Evolutionary conservation across 2,888 invertebrate species (phyloP).

Genomic region (Philhelius pedissequus): DNA sequence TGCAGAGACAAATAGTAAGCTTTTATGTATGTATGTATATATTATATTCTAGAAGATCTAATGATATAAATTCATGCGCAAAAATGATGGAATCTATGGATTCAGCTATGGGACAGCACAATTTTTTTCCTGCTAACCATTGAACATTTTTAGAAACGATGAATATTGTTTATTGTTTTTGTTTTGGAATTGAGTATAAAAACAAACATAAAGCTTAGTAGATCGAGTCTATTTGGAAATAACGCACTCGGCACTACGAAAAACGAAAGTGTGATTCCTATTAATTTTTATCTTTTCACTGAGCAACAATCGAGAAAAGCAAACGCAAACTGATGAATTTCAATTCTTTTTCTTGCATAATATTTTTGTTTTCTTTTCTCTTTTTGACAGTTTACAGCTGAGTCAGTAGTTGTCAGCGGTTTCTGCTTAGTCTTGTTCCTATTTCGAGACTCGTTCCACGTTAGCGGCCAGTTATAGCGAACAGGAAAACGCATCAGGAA

Average conservation of each 20-base stretch:
- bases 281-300: not conserved
- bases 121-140: conserved; percentile 1
- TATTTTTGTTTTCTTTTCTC: too few relatives aligned
- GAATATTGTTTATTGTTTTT: conserved; percentile 80
- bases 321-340: not conserved
- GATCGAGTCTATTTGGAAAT: not conserved
- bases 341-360: too few relatives aligned
- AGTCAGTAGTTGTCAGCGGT: too few relatives aligned
- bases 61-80: conserved; percentile 10
- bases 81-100: not conserved
- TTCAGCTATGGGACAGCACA: not conserved
- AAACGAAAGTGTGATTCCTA: not conserved
- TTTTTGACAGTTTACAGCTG: too few relatives aligned
- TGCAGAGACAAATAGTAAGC: not conserved
- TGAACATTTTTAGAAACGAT: not conserved
- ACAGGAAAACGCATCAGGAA: too few relatives aligned
- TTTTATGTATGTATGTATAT: too few relatives aligned
- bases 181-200: conserved; percentile 72
- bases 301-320: not conserved
- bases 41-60: conserved; percentile 14
- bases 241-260: not conserved
- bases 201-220: not conserved
- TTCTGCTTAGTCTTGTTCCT: too few relatives aligned
- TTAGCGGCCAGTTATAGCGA: too few relatives aligned
- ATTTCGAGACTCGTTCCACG: too few relatives aligned